These are phyloP conservation scores for Meloidogyne floridensis DNA, from an alignment of 1,140 invertebrate genomes.

Conservation along the genomic window DNA sequence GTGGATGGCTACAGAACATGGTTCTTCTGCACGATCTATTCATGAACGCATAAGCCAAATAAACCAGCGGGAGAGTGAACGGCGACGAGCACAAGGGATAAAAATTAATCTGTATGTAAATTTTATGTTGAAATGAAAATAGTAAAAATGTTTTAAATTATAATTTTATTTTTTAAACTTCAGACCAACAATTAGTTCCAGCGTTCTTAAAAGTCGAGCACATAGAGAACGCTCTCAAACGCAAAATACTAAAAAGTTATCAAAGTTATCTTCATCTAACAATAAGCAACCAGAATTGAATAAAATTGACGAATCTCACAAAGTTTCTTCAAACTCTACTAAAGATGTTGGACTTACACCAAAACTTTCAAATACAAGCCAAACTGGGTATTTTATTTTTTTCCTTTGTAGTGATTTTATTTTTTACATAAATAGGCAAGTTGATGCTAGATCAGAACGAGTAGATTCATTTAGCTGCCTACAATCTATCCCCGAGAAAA, in stretches of 20 bases:
- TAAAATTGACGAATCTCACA: slow-evolving; percentile 9
- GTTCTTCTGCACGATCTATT: slow-evolving; percentile 38
- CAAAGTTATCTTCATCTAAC: not conserved
- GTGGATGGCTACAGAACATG: slow-evolving; percentile 41
- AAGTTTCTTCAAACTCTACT: slow-evolving; percentile 12
- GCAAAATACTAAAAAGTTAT: slow-evolving; percentile 21
- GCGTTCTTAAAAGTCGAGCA: slow-evolving; percentile 41
- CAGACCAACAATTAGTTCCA: slow-evolving; percentile 39
- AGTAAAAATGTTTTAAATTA: not conserved
- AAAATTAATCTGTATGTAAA: slow-evolving; percentile 43
- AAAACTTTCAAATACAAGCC: not conserved
- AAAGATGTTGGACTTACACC: not conserved
- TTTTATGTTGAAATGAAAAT: not conserved
- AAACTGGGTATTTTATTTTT: not conserved
- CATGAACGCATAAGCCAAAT: slow-evolving; percentile 44
- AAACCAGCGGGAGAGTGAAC: slow-evolving; percentile 42
- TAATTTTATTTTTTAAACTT: slow-evolving; percentile 11
- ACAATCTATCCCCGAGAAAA: slow-evolving; percentile 28
- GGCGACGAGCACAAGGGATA: slow-evolving; percentile 36
- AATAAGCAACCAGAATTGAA: not conserved
- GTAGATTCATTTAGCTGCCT: slow-evolving; percentile 27
- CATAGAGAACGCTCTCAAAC: slow-evolving; percentile 44
- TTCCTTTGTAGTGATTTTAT: not conserved
- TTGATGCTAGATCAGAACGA: not conserved
- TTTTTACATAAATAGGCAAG: slow-evolving; percentile 3